phyloP scores from a whole-genome alignment of 2,797 vertebrate species.

The Argentina silus region DNA sequence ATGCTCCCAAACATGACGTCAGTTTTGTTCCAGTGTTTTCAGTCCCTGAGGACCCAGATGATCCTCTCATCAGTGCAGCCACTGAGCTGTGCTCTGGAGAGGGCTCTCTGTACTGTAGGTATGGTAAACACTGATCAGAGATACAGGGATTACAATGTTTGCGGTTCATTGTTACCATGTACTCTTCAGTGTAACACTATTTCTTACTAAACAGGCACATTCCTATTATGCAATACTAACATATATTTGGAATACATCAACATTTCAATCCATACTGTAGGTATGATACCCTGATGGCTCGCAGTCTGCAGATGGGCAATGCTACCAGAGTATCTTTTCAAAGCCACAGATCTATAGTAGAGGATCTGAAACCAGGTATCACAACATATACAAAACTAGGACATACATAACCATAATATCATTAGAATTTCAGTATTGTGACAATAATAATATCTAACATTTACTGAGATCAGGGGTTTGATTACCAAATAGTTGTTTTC shows the following conservation, averaged over 20 bases:
- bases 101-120: constrained; percentile 74
- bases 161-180: not conserved
- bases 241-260: not conserved
- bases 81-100: constrained; percentile 75
- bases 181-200: not conserved
- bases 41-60: constrained; percentile 61
- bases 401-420: not conserved
- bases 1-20: constrained; percentile 78
- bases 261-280: constrained; percentile 50
- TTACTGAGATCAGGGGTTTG: not conserved
- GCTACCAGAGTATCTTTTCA: constrained; percentile 75
- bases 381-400: not conserved
- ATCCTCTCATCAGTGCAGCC: constrained; percentile 65
- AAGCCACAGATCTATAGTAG: constrained; percentile 58
- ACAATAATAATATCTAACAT: not conserved
- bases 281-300: constrained; percentile 83
- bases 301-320: constrained; percentile 77
- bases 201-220: not conserved
- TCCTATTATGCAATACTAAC: no score
- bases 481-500: not conserved
- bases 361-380: constrained; percentile 22
- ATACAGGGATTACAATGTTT: not conserved
- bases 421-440: not conserved
- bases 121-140: constrained; percentile 13
- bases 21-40: constrained; percentile 82